Evolutionary conservation across 1,140 invertebrate genomes (phyloP), one percentile per base, ranked within the genome.

Genomic region (Drusus annulatus): DNA sequence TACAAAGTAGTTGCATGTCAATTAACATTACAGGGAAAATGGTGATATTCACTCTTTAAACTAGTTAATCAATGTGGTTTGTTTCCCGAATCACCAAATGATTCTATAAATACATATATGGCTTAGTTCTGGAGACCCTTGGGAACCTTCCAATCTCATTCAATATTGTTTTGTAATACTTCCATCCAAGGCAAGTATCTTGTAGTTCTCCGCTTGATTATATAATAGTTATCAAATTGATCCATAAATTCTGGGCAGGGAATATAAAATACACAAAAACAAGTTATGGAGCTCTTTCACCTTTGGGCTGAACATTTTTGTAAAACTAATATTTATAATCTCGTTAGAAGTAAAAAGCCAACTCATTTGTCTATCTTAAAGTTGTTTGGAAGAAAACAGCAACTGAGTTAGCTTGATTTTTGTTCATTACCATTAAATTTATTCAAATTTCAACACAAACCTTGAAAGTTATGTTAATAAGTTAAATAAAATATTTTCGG

Each of bases 401-500:
- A 16, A 65, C 28, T 51, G 13, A 71, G 17, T 31, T 31, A 56
- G 21, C 8, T 51, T 58, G 51, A 74, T 56, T 6, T 74, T 75
- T 58, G 54, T 75, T 31, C 25, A 75, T 75, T 28, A 73, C 17
- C 23, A 65, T 36, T 25, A 71, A 10, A 25, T 56, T 75, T 75
- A 75, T 75, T 56, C 71, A 75, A 75, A 75, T 75, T 75, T 75
- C 71, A 56, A 75, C 71, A 75, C 25, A 58, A 75, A 75, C 71
- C 71, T 75, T 75, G 71, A 75, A 54, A 75, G 71, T 75, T 60
- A 75, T 58, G 71, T 75, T 75, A 75, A 56, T 75, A 54, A 31
- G 71, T 56, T 58, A 75, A 56, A 71, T 52, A 71, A 71, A 71
- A 75, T 54, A 75, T 75, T 75, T 75, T 16, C 13, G 71, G 54